phyloP scores from a whole-genome alignment of 2,888 invertebrate species.

The Plebejus argus region DNA sequence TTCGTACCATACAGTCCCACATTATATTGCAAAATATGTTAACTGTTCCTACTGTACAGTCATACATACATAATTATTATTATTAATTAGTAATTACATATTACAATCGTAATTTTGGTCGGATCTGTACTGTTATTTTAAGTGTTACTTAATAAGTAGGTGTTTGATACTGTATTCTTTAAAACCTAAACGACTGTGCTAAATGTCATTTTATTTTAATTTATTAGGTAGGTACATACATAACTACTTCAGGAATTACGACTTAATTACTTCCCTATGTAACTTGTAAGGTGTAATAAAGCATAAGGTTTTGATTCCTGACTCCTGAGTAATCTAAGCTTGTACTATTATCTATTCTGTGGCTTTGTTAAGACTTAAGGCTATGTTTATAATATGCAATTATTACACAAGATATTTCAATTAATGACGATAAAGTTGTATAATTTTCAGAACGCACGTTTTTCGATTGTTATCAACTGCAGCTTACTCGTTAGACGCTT shows the following conservation, averaged over 20 bases:
- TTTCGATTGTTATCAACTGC: constrained; percentile 6
- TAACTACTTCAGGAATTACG: too few species aligned
- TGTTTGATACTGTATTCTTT: not conserved
- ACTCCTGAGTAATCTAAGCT: too few species aligned
- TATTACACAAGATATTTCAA: constrained; percentile 19
- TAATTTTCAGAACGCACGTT: constrained; percentile 7
- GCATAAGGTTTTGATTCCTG: not conserved
- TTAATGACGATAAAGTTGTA: not conserved
- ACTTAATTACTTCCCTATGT: not conserved
- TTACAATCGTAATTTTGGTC: not conserved
- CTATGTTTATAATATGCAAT: not conserved
- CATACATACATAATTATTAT: too few species aligned
- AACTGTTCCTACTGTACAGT: too few species aligned
- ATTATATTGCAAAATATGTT: too few species aligned
- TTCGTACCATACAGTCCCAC: not conserved
- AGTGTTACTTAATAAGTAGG: not conserved
- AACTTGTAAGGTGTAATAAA: not conserved
- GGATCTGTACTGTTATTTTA: not conserved
- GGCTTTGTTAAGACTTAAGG: not conserved
- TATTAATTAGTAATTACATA: too few species aligned
- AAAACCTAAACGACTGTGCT: too few species aligned
- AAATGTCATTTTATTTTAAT: too few species aligned
- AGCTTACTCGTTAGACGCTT: not conserved
- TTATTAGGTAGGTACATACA: too few species aligned
- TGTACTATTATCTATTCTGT: too few species aligned